Percentiles rank a stretch among this genome's conserved stretches.
phyloP scores from a whole-genome alignment of 2,888 invertebrate species.

The Brenthis ino region DNA sequence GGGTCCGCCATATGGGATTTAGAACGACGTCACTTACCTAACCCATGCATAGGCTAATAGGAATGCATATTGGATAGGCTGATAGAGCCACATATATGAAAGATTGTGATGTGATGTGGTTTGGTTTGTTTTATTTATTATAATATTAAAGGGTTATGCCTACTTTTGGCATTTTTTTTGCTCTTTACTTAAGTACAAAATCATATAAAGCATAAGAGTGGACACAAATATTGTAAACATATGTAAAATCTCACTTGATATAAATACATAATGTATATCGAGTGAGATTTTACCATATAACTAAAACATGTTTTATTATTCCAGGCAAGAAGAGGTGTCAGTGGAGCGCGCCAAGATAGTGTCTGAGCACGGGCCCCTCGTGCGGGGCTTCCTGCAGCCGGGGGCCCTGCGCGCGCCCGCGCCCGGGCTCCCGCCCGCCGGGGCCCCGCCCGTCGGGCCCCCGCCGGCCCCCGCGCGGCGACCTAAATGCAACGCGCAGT shows the following conservation, averaged over 20 bases:
- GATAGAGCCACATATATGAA: too few relatives aligned
- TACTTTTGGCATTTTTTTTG: conserved; percentile 4
- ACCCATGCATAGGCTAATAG: too few relatives aligned
- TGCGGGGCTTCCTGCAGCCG: conserved; percentile 82
- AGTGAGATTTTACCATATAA: too few relatives aligned
- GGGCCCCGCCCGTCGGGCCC: conserved; percentile 35
- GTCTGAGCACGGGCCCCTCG: conserved; percentile 78
- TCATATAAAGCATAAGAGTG: too few relatives aligned
- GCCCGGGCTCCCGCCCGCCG: conserved; percentile 62
- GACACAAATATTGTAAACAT: too few relatives aligned
- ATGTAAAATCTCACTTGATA: too few relatives aligned
- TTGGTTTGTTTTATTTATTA: too few relatives aligned
- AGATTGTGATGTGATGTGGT: too few relatives aligned
- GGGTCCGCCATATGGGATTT: too few relatives aligned
- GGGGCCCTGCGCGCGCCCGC: conserved; percentile 67
- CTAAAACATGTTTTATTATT: neutral
- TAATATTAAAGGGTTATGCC: neutral
- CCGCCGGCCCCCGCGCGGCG: conserved; percentile 33
- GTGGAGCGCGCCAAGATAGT: conserved; percentile 80
- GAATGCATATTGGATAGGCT: too few relatives aligned
- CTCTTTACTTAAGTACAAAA: neutral
- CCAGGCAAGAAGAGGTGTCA: conserved; percentile 77
- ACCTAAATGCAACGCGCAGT: conserved; percentile 65
- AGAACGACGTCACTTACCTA: too few relatives aligned
- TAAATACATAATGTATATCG: too few relatives aligned